phyloP scores from a whole-genome alignment of 2,113 vertebrate species.

The Phalacrocorax brasilianus region DNA sequence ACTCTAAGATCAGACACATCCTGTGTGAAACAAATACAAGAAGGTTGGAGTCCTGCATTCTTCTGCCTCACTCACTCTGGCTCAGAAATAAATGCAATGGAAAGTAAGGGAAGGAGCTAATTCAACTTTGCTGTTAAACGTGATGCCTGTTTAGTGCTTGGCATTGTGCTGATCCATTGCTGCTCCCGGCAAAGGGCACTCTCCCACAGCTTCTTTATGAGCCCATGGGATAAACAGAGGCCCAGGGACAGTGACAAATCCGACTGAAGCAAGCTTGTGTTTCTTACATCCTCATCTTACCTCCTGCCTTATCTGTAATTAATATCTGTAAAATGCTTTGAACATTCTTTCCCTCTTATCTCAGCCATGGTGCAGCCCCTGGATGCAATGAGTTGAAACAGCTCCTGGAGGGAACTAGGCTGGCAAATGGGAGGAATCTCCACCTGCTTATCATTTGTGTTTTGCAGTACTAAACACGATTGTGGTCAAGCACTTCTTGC shows the following conservation, averaged over 20 bases:
- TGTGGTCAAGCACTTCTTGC: not conserved
- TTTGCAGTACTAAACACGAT: not conserved
- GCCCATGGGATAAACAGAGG: not conserved
- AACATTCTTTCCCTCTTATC: conserved; percentile 26
- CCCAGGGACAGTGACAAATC: not conserved
- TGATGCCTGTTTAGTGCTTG: not conserved
- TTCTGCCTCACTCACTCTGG: not conserved
- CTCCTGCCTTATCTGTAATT: not conserved
- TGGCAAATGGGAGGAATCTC: not conserved
- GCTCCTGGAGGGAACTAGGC: not conserved
- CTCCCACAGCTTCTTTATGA: not conserved
- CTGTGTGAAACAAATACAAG: not conserved
- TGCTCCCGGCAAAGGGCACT: not conserved
- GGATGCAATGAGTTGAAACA: not conserved
- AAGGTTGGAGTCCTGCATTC: not conserved
- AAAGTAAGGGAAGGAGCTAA: not conserved
- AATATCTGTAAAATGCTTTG: not conserved
- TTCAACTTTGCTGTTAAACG: not conserved
- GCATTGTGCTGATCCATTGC: not conserved
- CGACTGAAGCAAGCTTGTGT: not conserved
- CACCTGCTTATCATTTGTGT: not conserved
- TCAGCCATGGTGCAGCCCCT: not conserved
- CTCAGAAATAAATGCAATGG: not conserved
- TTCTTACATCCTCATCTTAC: not conserved
- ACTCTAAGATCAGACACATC: rapidly evolving